These are phyloP conservation scores for Philonicus albiceps DNA, from an alignment of 2,888 invertebrate genomes.

Conservation along the genomic window DNA sequence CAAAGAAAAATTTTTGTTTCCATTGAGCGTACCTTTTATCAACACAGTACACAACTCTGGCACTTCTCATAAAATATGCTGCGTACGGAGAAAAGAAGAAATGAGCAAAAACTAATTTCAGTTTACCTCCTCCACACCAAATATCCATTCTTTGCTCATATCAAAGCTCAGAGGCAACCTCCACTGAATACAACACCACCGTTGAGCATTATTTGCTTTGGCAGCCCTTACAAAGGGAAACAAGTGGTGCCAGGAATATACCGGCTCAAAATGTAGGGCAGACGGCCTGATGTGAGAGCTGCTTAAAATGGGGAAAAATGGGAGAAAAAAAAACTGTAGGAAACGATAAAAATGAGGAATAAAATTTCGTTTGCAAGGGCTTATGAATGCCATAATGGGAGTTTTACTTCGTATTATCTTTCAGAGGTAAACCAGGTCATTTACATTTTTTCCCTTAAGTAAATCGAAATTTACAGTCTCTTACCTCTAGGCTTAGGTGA, in stretches of 20 bases:
- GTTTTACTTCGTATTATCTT: not conserved
- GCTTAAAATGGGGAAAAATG: not conserved
- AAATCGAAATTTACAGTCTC: not conserved
- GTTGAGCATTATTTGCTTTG: not conserved
- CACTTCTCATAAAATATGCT: not conserved
- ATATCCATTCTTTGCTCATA: not conserved
- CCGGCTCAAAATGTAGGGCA: not conserved
- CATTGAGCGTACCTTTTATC: not conserved
- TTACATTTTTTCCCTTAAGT: not conserved
- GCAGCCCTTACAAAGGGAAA: not conserved
- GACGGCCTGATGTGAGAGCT: not conserved
- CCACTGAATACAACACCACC: not conserved
- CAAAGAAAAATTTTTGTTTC: not conserved
- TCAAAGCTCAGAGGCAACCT: not conserved
- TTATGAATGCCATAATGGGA: not conserved
- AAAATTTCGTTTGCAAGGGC: not conserved
- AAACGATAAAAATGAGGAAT: not conserved
- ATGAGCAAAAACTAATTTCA: not conserved
- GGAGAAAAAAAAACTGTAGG: not conserved
- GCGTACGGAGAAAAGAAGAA: not conserved
- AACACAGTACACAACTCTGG: not conserved
- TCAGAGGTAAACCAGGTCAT: not conserved
- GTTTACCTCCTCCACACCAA: not conserved
- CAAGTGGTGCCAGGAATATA: not conserved
- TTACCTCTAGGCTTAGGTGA: not conserved